Evolutionary conservation across 2,113 vertebrate species (phyloP).

Genomic region (Delphinapterus leucas): DNA sequence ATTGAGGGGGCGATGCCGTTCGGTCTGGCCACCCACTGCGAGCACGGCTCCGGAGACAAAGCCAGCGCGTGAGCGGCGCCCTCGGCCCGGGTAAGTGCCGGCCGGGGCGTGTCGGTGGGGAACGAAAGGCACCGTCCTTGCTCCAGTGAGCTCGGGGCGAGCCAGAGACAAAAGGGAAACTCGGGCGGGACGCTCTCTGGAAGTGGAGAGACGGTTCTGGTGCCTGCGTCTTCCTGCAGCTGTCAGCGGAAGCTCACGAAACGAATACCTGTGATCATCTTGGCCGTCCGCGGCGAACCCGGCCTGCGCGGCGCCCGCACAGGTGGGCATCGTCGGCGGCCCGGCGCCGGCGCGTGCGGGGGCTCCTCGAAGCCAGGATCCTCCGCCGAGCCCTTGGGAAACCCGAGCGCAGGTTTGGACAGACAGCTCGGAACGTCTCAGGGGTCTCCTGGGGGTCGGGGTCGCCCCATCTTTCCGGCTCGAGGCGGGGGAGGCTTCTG

Average conservation of each 20-base stretch:
- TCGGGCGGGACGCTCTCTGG: neutral
- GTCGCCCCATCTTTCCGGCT: neutral
- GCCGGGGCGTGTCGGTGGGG: neutral
- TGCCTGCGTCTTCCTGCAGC: neutral
- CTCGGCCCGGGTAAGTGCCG: slow-evolving; percentile 41
- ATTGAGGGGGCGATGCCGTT: neutral
- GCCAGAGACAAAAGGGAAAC: neutral
- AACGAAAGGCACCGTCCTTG: neutral
- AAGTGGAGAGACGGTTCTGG: neutral
- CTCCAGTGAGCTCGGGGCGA: neutral
- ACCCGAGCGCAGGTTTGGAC: neutral
- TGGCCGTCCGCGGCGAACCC: neutral
- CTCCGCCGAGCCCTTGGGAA: neutral
- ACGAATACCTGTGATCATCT: neutral
- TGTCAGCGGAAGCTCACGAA: neutral
- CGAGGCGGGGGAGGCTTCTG: neutral
- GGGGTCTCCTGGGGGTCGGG: neutral
- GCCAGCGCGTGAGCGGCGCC: slow-evolving; percentile 49
- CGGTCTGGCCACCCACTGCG: neutral
- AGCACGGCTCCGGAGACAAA: neutral
- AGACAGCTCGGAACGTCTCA: neutral
- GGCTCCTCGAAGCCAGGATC: neutral
- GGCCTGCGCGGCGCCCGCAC: neutral
- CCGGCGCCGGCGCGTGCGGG: neutral
- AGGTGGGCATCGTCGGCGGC: neutral